Conservation (phyloP, 2,113 vertebrate genomes). For the Micronisus gabar region DNA sequence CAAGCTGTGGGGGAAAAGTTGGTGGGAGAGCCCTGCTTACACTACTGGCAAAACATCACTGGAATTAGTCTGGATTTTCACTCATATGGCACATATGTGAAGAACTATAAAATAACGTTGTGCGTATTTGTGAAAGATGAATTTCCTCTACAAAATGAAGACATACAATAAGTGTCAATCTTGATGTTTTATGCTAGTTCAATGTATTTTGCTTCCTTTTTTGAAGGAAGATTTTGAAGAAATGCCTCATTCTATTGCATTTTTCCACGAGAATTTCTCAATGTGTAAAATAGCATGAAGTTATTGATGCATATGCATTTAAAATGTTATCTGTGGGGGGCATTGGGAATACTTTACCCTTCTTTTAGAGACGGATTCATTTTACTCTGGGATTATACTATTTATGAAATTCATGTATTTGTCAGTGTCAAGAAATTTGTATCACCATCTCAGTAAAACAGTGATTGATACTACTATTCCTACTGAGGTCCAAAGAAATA, state of each 20-base stretch:
- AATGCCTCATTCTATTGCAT: neutral
- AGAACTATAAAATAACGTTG: neutral
- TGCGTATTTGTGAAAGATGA: neutral
- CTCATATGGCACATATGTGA: neutral
- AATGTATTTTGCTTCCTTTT: neutral
- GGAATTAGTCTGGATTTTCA: conserved; percentile 41
- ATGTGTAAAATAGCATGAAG: neutral
- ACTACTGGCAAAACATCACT: conserved; percentile 2
- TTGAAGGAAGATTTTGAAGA: neutral
- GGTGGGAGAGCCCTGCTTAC: neutral
- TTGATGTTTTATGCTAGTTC: neutral
- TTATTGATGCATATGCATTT: neutral
- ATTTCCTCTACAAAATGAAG: neutral
- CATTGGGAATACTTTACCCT: neutral
- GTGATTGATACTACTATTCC: neutral
- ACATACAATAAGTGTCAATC: neutral
- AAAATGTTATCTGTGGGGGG: neutral
- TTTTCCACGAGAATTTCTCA: neutral
- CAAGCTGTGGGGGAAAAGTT: neutral
- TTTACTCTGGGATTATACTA: neutral
- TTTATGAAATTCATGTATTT: neutral
- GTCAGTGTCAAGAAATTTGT: neutral
- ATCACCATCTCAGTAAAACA: neutral
- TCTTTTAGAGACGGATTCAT: neutral
- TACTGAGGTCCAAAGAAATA: neutral